Conservation (phyloP, 2,113 vertebrate genomes). For the Gymnogyps californianus region DNA sequence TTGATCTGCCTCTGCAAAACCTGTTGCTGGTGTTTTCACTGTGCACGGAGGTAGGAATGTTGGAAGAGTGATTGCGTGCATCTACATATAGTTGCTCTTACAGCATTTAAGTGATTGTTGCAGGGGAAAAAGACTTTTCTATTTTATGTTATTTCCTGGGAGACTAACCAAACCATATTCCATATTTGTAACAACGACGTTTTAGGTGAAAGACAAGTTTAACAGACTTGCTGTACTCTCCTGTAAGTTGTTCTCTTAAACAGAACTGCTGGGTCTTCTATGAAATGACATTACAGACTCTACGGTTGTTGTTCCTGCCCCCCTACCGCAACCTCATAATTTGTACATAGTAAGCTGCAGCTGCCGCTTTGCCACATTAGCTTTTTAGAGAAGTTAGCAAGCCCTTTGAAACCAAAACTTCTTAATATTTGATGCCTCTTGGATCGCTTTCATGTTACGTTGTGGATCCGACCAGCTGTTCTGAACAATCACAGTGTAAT, state of each 20-base stretch:
- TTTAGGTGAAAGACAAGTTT: not conserved
- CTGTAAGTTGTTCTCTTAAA: not conserved
- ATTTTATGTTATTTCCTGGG: not conserved
- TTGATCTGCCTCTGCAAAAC: not conserved
- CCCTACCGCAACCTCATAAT: not conserved
- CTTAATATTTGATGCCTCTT: conserved; percentile 6
- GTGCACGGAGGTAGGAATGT: fast-evolving
- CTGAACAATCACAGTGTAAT: not conserved
- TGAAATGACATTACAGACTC: not conserved
- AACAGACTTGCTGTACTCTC: not conserved
- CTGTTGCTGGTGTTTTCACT: not conserved
- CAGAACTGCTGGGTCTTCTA: not conserved
- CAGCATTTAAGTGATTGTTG: not conserved
- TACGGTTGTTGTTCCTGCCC: not conserved
- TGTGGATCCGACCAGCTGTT: conserved; percentile 1
- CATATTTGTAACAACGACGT: not conserved
- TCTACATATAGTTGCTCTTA: not conserved
- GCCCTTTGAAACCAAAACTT: conserved; percentile 55
- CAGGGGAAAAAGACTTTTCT: not conserved
- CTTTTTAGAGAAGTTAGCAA: not conserved
- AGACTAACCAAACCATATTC: not conserved
- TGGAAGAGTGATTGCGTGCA: fast-evolving
- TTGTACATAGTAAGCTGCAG: not conserved
- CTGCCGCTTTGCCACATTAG: conserved; percentile 27
- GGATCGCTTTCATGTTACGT: conserved; percentile 25